Conservation (phyloP, 2,888 invertebrate species). For the Himalopsyche anomala region DNA sequence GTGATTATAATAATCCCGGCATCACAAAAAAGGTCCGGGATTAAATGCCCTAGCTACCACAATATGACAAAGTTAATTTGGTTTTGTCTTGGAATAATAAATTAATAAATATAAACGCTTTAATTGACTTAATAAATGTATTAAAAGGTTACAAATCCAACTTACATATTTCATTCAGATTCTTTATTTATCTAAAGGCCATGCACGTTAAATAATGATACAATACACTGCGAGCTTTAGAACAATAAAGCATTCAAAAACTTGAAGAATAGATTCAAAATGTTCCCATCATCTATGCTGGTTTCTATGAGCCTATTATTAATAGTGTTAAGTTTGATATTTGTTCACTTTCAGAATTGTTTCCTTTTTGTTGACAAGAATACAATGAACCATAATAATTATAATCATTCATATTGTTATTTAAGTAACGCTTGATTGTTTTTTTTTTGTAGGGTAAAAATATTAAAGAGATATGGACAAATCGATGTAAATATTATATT, state of each 20-base stretch:
- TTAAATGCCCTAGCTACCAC: too few relatives aligned
- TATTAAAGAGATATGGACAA: background rate
- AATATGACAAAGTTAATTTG: too few relatives aligned
- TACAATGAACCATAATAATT: background rate
- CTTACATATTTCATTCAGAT: background rate
- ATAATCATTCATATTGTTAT: background rate
- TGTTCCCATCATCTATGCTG: background rate
- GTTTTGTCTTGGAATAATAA: background rate
- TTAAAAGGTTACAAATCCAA: background rate
- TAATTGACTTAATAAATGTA: background rate
- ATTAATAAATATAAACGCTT: background rate
- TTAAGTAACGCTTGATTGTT: background rate
- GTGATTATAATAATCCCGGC: too few relatives aligned
- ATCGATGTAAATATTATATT: background rate
- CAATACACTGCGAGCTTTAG: background rate
- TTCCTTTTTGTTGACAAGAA: background rate
- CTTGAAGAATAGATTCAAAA: background rate
- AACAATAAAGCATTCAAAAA: slow-evolving; percentile 16
- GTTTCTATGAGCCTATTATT: background rate
- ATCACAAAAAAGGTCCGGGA: too few relatives aligned
- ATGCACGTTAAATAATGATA: background rate
- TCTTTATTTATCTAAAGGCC: background rate
- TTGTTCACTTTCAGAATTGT: background rate
- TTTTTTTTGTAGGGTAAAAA: background rate
- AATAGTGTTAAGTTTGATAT: background rate